Evolutionary conservation across 2,797 vertebrate species (phyloP), one percentile per base, ranked within the genome.

Genomic region (Smutsia gigantea): DNA sequence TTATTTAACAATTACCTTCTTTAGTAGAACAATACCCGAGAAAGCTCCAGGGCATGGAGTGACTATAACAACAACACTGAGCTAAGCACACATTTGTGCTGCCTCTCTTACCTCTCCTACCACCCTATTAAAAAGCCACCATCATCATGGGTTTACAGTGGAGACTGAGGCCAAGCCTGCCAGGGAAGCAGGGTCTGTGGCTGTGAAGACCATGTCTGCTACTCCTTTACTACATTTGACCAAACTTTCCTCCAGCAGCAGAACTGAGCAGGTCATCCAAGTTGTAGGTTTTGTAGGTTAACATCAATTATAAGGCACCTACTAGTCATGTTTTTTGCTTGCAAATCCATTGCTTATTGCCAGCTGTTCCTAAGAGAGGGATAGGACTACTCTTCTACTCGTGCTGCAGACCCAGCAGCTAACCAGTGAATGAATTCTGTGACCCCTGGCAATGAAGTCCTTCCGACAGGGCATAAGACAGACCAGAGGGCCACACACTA

Each of bases 1-100:
- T 95, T 94, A 97, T 83, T 94, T 94, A 96, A 96, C 75, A 95
- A 94, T 93, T 95, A 81, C 78, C 74, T 94, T 92, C 90, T 90
- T 89, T 95, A 95, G 72, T 29, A 97, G 78, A 91, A 71, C 63
- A 89, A 23, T 49, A 93, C 77, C 91, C 59, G 3, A 51, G 91
- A 91, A 96, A 61, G 93, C 78, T 84, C 59, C 78, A 82, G 90
- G 93, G 95, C 74, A 86, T 27, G 17, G 27, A 68, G 14, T 78
- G 59, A 78, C n/a, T 49, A 15, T 63, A 93, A 59, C 31, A 37
- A 42, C 51, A 94, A 63, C 55, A 81, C 19, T 21, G 46, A 15
- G 23, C 34, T 49, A 51, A 66, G 19, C 29, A 49, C 25, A n/a
- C 37, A 42, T 19, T 68, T 84, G 59, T 64, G n/a, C 37, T 63